Evolutionary conservation across 2,888 invertebrate species (phyloP).

Genomic region (Epirrhoe tristata): DNA sequence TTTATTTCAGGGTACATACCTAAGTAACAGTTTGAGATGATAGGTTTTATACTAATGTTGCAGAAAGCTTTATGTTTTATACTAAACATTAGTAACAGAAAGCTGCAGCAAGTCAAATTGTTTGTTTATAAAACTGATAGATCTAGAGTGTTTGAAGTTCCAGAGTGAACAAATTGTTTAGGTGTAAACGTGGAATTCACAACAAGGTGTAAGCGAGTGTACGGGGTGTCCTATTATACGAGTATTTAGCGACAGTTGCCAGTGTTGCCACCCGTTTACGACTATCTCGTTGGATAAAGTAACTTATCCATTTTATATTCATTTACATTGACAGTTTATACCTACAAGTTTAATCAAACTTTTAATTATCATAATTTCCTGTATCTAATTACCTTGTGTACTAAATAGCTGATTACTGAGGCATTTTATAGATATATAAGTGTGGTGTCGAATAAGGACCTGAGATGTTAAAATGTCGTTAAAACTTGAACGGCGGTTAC

Average conservation of each 20-base stretch:
- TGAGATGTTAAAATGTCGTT: constrained; percentile 44
- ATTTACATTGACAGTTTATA: constrained; percentile 1
- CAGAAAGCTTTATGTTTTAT: too few species aligned
- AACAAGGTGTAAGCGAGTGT: too few species aligned
- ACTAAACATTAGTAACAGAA: too few species aligned
- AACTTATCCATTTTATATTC: neutral
- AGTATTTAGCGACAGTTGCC: neutral
- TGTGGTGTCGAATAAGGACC: constrained; percentile 14
- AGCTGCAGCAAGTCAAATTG: too few species aligned
- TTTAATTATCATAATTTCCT: constrained; percentile 25
- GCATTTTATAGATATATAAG: constrained; percentile 30
- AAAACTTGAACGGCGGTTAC: constrained; percentile 31
- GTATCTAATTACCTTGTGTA: constrained; percentile 19
- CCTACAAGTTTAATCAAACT: neutral
- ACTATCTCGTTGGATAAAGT: neutral
- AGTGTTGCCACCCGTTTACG: neutral
- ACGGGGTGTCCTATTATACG: too few species aligned
- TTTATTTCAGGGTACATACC: too few species aligned
- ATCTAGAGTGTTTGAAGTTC: too few species aligned
- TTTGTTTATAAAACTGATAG: too few species aligned
- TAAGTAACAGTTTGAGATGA: too few species aligned
- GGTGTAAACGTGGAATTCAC: too few species aligned
- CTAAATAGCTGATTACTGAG: constrained; percentile 25
- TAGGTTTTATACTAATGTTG: too few species aligned
- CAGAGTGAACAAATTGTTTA: too few species aligned